Conservation (phyloP, 2,113 vertebrate species). For the Peucedramus taeniatus region DNA sequence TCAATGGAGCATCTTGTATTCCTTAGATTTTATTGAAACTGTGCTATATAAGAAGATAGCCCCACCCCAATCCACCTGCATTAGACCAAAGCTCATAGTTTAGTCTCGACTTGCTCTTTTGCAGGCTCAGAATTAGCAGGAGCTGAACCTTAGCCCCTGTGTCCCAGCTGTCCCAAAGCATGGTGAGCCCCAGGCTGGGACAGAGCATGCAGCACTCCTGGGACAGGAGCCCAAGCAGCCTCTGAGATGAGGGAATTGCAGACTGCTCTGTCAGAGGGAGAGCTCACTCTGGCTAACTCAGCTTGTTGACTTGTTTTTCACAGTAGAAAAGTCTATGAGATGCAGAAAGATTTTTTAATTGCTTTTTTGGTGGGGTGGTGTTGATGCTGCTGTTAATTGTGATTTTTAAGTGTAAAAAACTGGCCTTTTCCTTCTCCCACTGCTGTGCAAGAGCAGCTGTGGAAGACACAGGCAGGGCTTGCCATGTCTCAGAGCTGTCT, state of each 20-base stretch:
- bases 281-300: background rate
- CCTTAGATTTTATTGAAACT: background rate
- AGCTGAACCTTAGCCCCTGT: background rate
- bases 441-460: background rate
- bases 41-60: background rate
- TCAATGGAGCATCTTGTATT: background rate
- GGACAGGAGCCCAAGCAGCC: background rate
- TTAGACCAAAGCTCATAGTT: background rate
- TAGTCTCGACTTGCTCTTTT: background rate
- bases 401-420: background rate
- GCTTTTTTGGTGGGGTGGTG: background rate
- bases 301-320: background rate
- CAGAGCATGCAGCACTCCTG: background rate
- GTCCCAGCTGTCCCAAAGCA: background rate
- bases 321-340: background rate
- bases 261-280: background rate
- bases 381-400: background rate
- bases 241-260: background rate
- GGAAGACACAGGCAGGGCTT: background rate
- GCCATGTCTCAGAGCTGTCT: background rate
- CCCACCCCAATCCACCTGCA: too few relatives aligned
- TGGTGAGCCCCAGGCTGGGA: accelerated
- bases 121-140: background rate
- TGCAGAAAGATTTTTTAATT: background rate
- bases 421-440: background rate